Evolutionary conservation across 2,797 vertebrate species (phyloP).

Genomic region (Cygnus olor): DNA sequence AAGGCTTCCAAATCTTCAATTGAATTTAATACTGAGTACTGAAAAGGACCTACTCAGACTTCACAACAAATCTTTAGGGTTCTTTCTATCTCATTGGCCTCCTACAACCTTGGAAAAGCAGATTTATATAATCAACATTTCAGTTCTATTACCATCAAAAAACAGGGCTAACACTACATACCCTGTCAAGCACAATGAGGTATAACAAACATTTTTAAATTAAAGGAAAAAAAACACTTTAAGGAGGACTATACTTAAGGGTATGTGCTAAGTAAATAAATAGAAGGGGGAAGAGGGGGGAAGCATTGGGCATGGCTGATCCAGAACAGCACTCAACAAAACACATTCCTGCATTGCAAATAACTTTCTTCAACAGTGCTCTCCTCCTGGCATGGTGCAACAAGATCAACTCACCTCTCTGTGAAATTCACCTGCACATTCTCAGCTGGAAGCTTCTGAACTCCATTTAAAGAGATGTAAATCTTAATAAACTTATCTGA

Average conservation of each 20-base stretch:
- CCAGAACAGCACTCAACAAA: not conserved
- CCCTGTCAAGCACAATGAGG: fast-evolving
- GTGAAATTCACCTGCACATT: constrained; percentile 90
- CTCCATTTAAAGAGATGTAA: constrained; percentile 91
- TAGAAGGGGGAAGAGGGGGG: fast-evolving
- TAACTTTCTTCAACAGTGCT: not conserved
- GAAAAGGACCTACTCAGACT: not conserved
- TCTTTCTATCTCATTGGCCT: not conserved
- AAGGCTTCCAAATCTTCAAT: not conserved
- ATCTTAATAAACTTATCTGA: constrained; percentile 98
- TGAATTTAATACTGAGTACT: not conserved
- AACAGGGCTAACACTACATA: not conserved
- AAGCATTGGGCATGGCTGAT: not conserved
- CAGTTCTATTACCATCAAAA: not conserved
- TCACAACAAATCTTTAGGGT: not conserved
- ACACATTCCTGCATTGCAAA: not conserved
- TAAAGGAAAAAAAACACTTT: not conserved
- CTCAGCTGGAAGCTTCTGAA: constrained; percentile 89
- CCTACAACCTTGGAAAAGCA: not conserved
- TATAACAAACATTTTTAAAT: not conserved
- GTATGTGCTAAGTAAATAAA: not conserved
- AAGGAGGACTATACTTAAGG: not conserved
- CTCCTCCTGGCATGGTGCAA: not conserved
- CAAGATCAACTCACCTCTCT: constrained; percentile 84
- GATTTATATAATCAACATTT: not conserved